Percentiles rank a stretch among this genome's conserved stretches.
Conservation (phyloP, 2,888 invertebrate species). For the Dioctria rufipes region DNA sequence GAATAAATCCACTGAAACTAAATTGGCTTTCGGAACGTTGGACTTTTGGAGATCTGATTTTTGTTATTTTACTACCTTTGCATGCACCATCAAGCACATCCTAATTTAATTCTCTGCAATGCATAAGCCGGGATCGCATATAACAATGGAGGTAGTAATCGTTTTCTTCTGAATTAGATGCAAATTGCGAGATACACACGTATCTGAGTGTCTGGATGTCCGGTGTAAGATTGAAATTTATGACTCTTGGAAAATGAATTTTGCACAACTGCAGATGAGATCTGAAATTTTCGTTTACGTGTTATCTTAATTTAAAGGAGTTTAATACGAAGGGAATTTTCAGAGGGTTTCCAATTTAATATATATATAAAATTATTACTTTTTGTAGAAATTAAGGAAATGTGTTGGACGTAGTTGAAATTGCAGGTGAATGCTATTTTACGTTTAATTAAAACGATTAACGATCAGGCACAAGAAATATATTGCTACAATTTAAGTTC, state of each 20-base stretch:
- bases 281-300: neutral
- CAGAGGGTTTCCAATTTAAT: too few relatives aligned
- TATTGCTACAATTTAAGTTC: too few relatives aligned
- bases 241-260: conserved; percentile 16
- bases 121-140: conserved; percentile 19
- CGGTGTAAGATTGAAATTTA: conserved; percentile 9
- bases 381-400: too few relatives aligned
- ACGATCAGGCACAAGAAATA: too few relatives aligned
- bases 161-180: conserved; percentile 23
- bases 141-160: conserved; percentile 18
- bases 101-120: conserved; percentile 45
- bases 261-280: neutral
- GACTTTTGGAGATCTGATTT: conserved; percentile 37
- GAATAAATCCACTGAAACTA: conserved; percentile 46
- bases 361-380: too few relatives aligned
- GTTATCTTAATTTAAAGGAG: too few relatives aligned
- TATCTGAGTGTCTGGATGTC: neutral
- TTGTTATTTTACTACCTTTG: conserved; percentile 46
- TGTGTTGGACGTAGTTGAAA: too few relatives aligned
- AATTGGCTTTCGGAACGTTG: conserved; percentile 45
- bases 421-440: too few relatives aligned
- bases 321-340: too few relatives aligned
- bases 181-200: conserved; percentile 25
- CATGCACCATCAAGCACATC: conserved; percentile 42
- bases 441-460: too few relatives aligned